Percentiles rank a stretch among this genome's conserved stretches.
Evolutionary conservation across 1,140 invertebrate genomes (phyloP).

Genomic region (Lamellibrachia luymesi): DNA sequence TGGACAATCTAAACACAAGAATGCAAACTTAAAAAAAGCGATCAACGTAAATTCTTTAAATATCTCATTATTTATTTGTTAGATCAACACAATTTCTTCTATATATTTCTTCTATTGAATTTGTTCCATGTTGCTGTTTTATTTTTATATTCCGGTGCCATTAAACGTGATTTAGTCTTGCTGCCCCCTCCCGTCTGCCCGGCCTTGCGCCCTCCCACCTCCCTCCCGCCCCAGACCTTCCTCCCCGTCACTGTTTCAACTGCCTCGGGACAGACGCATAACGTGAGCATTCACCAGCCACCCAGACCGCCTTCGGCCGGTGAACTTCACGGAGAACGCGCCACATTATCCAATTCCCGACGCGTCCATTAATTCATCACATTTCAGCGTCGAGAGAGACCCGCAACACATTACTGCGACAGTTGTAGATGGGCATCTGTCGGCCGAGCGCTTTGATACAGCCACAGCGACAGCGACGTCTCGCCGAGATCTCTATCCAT

Average conservation of each 20-base stretch:
- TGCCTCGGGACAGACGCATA: neutral
- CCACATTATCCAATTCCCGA: neutral
- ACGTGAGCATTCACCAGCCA: neutral
- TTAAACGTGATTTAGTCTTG: neutral
- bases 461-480: neutral
- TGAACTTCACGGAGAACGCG: neutral
- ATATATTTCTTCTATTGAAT: neutral
- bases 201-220: neutral
- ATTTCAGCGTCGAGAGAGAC: neutral
- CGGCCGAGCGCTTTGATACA: neutral
- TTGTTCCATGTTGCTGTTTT: neutral
- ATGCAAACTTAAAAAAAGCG: neutral
- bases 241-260: neutral
- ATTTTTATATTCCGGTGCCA: neutral
- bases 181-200: neutral
- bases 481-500: neutral
- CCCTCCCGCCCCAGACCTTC: neutral
- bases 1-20: neutral
- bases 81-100: neutral
- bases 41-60: neutral
- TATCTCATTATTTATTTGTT: neutral
- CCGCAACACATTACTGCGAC: neutral
- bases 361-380: slow-evolving; percentile 4
- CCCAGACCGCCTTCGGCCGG: neutral
- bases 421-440: neutral